Conservation (phyloP, 1,140 invertebrate species). For the Glomeris maerens region DNA sequence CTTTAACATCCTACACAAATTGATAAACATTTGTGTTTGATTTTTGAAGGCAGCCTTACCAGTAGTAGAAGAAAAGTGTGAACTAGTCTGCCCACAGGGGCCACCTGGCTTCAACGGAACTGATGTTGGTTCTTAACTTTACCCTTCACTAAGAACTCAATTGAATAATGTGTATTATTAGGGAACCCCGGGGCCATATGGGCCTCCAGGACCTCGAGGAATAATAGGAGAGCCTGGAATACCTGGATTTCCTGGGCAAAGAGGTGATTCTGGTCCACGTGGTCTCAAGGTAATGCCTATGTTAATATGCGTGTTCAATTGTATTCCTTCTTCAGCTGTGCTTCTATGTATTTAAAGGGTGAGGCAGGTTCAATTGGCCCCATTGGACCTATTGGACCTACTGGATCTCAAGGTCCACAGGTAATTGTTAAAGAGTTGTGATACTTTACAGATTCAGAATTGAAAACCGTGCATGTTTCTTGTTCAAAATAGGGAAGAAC, state of each 20-base stretch:
- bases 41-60: neutral
- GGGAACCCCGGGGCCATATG: conserved; percentile 20
- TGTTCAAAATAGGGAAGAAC: conserved; percentile 19
- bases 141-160: neutral
- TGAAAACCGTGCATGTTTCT: too few relatives aligned
- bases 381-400: conserved; percentile 8
- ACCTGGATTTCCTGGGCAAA: conserved; percentile 18
- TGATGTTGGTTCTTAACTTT: conserved; percentile 26
- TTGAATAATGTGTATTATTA: neutral
- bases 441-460: too few relatives aligned
- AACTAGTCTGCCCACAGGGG: conserved; percentile 42
- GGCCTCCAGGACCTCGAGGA: conserved; percentile 26
- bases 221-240: conserved; percentile 22
- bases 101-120: conserved; percentile 43
- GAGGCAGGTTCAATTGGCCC: neutral
- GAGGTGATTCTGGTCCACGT: conserved; percentile 23
- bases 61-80: conserved; percentile 24
- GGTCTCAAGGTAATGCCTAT: conserved; percentile 19
- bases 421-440: conserved; percentile 12
- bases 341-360: neutral
- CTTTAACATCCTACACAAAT: too few relatives aligned
- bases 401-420: conserved; percentile 13
- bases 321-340: neutral
- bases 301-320: conserved; percentile 1
- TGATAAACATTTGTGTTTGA: too few relatives aligned